A percentile compares a stretch with the other conserved stretches of the same genome.
Evolutionary conservation across 1,140 invertebrate genomes (phyloP).

Genomic region (Drosophila grimshawi): DNA sequence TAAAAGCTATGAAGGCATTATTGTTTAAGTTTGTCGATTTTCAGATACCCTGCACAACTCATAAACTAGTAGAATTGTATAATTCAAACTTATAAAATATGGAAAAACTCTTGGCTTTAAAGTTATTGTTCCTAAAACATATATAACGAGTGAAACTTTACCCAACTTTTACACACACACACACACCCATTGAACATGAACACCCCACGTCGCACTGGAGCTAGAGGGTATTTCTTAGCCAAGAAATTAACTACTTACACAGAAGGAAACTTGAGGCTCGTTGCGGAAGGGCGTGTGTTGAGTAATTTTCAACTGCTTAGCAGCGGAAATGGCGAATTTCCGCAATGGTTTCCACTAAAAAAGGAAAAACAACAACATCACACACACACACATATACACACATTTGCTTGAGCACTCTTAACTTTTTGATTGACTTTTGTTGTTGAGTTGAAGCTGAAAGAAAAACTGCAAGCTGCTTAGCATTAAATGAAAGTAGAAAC

Average conservation of each 20-base stretch:
- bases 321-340: conserved; percentile 71
- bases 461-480: conserved; percentile 7
- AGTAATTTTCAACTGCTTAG: conserved; percentile 70
- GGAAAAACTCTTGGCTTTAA: not conserved
- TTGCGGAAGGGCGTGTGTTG: conserved; percentile 61
- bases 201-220: not conserved
- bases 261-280: conserved; percentile 55
- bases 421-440: conserved; percentile 43
- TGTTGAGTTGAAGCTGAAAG: not conserved
- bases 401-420: conserved; percentile 11
- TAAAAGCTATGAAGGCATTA: too few species aligned
- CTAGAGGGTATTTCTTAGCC: conserved; percentile 1
- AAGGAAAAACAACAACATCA: conserved; percentile 8
- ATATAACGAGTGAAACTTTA: too few species aligned
- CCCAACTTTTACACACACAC: not conserved
- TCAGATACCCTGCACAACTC: conserved; percentile 2
- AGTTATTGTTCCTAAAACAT: too few species aligned
- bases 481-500: not conserved
- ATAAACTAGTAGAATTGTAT: not conserved
- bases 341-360: conserved; percentile 35
- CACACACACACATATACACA: not conserved
- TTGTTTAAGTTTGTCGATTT: not conserved
- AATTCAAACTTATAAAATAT: not conserved
- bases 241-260: conserved; percentile 26
- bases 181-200: not conserved